These are phyloP conservation scores for Tetrao urogallus DNA, from an alignment of 2,113 vertebrate genomes.

Conservation along the genomic window DNA sequence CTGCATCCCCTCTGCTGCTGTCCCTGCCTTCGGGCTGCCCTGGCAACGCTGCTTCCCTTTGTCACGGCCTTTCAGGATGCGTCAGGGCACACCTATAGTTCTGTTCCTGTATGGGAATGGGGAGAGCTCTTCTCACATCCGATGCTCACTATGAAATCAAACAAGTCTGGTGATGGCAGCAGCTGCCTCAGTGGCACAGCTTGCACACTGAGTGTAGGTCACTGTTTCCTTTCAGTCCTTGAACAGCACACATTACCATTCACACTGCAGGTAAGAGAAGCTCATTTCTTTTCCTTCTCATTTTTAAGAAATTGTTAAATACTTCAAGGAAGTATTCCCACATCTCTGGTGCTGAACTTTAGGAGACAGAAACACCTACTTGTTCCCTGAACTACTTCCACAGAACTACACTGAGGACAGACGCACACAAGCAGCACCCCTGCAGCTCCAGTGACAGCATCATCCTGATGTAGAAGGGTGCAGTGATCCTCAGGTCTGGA, in stretches of 20 bases:
- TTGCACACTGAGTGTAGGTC: fast-evolving
- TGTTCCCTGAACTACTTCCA: neutral
- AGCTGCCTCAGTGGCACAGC: neutral
- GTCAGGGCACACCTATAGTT: fast-evolving
- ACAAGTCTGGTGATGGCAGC: neutral
- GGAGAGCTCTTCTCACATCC: neutral
- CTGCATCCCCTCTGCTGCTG: neutral
- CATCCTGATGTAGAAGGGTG: neutral
- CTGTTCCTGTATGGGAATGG: neutral
- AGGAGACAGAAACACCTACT: neutral
- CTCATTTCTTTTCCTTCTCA: neutral
- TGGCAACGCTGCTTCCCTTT: too few relatives aligned
- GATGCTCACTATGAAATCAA: neutral
- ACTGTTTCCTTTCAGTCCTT: neutral
- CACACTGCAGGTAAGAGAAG: neutral
- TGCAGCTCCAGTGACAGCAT: neutral
- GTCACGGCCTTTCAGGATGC: too few relatives aligned
- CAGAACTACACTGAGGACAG: neutral
- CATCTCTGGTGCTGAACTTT: neutral
- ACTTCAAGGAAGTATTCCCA: neutral
- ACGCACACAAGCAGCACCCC: neutral
- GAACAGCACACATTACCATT: neutral
- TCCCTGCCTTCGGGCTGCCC: neutral
- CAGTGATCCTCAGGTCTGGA: neutral
- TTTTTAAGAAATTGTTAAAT: neutral